Evolutionary conservation across 2,797 vertebrate genomes (phyloP).

Genomic region (Pachyuromys duprasi): DNA sequence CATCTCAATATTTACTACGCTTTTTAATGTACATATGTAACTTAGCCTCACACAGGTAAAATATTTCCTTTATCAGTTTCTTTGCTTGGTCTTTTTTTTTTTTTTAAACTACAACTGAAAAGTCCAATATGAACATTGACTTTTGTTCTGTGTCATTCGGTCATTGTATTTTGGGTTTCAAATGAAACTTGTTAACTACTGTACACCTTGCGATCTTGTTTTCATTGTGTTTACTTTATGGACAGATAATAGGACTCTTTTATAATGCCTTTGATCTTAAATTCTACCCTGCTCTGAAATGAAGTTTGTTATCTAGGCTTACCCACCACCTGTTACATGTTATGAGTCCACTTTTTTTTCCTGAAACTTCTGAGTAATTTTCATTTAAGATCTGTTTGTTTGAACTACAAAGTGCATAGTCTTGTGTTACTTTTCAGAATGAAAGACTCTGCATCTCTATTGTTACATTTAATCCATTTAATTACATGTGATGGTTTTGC

Average conservation of each 20-base stretch:
- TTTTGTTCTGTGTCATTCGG: background rate
- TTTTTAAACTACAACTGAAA: background rate
- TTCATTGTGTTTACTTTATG: conserved; percentile 17
- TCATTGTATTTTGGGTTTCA: background rate
- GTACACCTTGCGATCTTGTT: background rate
- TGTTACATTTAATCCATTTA: conserved; percentile 1
- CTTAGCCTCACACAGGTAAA: background rate
- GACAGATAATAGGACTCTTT: background rate
- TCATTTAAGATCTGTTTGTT: background rate
- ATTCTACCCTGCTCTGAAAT: background rate
- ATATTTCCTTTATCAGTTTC: background rate
- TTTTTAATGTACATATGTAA: background rate
- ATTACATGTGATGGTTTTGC: background rate
- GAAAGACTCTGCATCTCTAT: background rate
- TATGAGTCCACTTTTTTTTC: background rate
- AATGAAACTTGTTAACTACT: background rate
- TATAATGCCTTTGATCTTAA: background rate
- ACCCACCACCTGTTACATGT: background rate
- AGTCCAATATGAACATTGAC: background rate
- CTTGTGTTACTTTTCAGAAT: background rate
- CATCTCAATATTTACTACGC: background rate
- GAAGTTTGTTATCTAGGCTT: background rate
- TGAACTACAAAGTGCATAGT: background rate
- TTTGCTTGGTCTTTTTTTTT: background rate
- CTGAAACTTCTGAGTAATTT: background rate